Evolutionary conservation across 2,797 vertebrate species (phyloP).

Genomic region (Furcifer pardalis): DNA sequence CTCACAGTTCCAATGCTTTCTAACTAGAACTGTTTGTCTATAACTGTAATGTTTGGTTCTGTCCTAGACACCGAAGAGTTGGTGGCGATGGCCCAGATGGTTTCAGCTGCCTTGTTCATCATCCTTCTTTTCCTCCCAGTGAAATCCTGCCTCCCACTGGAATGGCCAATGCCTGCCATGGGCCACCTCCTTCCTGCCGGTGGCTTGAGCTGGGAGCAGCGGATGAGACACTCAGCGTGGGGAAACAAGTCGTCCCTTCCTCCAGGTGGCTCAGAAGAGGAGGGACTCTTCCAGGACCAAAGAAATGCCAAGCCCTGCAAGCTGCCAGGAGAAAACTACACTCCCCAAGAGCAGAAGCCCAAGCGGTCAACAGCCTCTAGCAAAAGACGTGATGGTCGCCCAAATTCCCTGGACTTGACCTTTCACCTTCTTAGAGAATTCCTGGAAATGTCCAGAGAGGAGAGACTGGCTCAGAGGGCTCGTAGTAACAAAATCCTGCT

Average conservation of each 20-base stretch:
- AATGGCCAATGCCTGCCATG: background rate
- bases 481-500: constrained; percentile 70
- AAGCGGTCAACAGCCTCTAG: background rate
- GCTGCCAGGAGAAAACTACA: background rate
- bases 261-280: fast-evolving
- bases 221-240: constrained; percentile 15
- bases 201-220: constrained; percentile 35
- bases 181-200: background rate
- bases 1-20: background rate
- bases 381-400: constrained; percentile 60
- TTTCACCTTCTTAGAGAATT: constrained; percentile 75
- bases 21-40: background rate
- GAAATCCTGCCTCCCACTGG: constrained; percentile 28
- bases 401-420: constrained; percentile 73
- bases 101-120: constrained; percentile 53
- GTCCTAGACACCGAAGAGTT: constrained; percentile 41
- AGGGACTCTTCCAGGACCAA: background rate
- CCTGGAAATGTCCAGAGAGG: constrained; percentile 73
- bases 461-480: constrained; percentile 71
- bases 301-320: background rate
- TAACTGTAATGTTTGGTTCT: background rate
- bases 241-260: background rate
- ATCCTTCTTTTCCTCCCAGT: constrained; percentile 48
- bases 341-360: constrained; percentile 5
- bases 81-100: constrained; percentile 45